Evolutionary conservation across 2,797 vertebrate genomes (phyloP), one percentile per base, ranked within the genome.

Genomic region (Lemur catta): DNA sequence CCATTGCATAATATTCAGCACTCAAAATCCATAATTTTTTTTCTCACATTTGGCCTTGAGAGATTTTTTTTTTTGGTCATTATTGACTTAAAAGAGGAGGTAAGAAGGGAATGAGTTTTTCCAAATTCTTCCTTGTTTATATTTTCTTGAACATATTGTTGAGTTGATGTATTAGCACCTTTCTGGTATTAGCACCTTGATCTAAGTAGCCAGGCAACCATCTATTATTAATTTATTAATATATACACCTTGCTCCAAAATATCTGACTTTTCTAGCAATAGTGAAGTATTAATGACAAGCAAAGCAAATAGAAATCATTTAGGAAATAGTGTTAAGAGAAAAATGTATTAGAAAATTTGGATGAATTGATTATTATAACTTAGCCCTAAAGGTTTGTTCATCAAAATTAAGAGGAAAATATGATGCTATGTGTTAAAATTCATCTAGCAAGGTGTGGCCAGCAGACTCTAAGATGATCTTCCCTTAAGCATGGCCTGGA

Each of bases 181-280:
- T 59, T 52, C 55, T 91, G 17, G 17, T 52, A 38, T 13, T 69
- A 74, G 1, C 41, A 63, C 18, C 7, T 75, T 59, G 26, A n/a
- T 7, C n/a, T 43, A 41, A 74, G 30, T 22, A 65, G 38, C 10
- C 4, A 55, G n/a, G 8, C n/a, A 43, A 50, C 20, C 26, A 65
- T 71, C 24, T 88, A 28, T 67, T 35, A 24, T 59, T 94, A 71
- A 59, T 91, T 80, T 85, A 22, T 88, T 57, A 24, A 43, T 80
- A 50, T 80, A 14, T 3, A 75, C 12, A 94, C 11, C 8, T 94
- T 82, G 10, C 17, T 86, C 30, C 10, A 72, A 88, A 91, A 75
- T 84, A 72, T 81, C 94, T 96, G 81, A 67, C 41, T 84, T 93
- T 82, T 6, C 41, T 82, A 91, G n/a, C n/a, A 69, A 41, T n/a